Conservation (phyloP, 1,140 invertebrate genomes). For the Harlomillsia oculata region DNA sequence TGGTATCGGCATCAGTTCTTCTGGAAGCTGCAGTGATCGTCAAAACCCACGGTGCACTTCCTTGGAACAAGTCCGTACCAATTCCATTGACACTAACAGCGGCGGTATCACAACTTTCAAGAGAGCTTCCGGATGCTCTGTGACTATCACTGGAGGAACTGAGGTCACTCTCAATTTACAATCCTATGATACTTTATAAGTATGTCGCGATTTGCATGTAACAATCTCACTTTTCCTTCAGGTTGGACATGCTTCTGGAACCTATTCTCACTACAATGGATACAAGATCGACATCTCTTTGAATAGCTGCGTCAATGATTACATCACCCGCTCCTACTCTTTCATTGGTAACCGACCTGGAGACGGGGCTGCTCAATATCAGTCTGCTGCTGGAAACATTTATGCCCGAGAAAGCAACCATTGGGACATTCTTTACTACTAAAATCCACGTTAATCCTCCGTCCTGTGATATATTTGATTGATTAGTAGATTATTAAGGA, state of each 20-base stretch:
- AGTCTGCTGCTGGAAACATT: slow-evolving; percentile 32
- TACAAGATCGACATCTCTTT: slow-evolving; percentile 29
- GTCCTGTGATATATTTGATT: too few species aligned
- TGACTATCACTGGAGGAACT: slow-evolving; percentile 31
- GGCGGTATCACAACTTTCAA: slow-evolving; percentile 16
- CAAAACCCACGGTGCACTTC: slow-evolving; percentile 28
- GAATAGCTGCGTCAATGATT: slow-evolving; percentile 23
- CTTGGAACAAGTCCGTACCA: slow-evolving; percentile 16
- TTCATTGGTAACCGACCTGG: slow-evolving; percentile 29
- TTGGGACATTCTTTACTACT: slow-evolving; percentile 32
- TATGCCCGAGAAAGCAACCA: slow-evolving; percentile 30
- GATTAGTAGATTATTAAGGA: too few species aligned
- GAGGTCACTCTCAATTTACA: slow-evolving; percentile 9
- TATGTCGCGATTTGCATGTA: neutral
- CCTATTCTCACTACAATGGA: slow-evolving; percentile 32
- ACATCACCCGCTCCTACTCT: slow-evolving; percentile 14
- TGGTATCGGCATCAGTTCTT: slow-evolving; percentile 21
- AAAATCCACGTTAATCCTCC: too few species aligned
- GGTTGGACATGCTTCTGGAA: slow-evolving; percentile 25
- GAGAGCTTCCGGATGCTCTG: slow-evolving; percentile 17
- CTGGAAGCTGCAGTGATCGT: slow-evolving; percentile 29
- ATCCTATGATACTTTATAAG: neutral
- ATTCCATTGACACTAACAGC: too few species aligned
- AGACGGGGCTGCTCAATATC: slow-evolving; percentile 25
- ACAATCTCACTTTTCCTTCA: too few species aligned